Percentiles rank a stretch among this genome's conserved stretches.
These are phyloP conservation scores for Aphaenogaster rudis DNA, from an alignment of 1,140 invertebrate genomes.

Conservation along the genomic window DNA sequence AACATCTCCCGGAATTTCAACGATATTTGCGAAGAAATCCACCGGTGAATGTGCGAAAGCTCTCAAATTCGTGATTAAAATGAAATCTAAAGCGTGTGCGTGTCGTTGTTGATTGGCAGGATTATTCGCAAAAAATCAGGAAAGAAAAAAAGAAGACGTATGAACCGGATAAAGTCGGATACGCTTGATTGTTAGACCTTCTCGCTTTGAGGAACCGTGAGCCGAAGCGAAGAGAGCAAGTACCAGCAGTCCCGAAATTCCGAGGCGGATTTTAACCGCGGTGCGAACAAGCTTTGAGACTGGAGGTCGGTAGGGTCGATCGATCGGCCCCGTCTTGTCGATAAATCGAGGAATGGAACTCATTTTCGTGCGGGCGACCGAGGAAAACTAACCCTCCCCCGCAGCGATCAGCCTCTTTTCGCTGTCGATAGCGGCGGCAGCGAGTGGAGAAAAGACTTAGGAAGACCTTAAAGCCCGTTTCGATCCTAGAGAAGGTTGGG, in stretches of 20 bases:
- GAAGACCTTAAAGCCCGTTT: slow-evolving; percentile 39
- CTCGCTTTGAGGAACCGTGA: slow-evolving; percentile 11
- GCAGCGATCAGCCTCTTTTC: slow-evolving; percentile 45
- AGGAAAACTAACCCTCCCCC: slow-evolving; percentile 23
- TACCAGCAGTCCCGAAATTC: slow-evolving; percentile 37
- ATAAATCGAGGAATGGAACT: slow-evolving; percentile 62
- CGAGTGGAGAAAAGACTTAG: slow-evolving; percentile 2
- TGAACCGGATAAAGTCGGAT: not conserved
- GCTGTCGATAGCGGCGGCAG: slow-evolving; percentile 30
- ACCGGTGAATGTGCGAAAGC: too few species aligned
- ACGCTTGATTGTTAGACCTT: slow-evolving; percentile 1
- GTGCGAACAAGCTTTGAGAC: slow-evolving; percentile 28
- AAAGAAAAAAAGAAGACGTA: not conserved
- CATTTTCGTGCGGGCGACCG: slow-evolving; percentile 49
- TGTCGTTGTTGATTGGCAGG: not conserved
- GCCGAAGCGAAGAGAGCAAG: not conserved
- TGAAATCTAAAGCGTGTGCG: not conserved
- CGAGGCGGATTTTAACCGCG: slow-evolving; percentile 24
- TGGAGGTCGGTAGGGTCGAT: slow-evolving; percentile 24
- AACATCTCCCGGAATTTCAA: not conserved
- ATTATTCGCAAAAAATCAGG: not conserved
- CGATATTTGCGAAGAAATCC: not conserved
- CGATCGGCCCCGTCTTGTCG: slow-evolving; percentile 40
- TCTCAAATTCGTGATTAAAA: not conserved
- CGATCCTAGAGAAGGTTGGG: slow-evolving; percentile 14